Conservation (phyloP, 2,113 vertebrate genomes). For the Pandion haliaetus region DNA sequence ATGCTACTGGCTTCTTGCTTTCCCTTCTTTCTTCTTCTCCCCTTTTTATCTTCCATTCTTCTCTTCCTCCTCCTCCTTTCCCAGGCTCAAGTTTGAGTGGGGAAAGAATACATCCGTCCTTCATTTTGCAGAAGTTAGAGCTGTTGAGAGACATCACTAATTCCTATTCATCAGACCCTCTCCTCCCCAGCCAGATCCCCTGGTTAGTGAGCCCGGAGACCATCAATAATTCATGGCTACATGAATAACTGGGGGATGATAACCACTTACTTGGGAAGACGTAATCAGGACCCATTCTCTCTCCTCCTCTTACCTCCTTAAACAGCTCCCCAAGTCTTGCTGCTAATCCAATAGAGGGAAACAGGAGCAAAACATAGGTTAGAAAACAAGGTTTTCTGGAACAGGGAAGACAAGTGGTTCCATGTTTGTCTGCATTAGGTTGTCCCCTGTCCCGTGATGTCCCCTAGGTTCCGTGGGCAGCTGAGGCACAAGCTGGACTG, state of each 20-base stretch:
- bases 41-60: slow-evolving; percentile 39
- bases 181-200: slow-evolving; percentile 72
- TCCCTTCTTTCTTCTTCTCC: slow-evolving; percentile 36
- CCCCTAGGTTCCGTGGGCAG: neutral
- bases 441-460: neutral
- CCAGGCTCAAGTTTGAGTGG: neutral
- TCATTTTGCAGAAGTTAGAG: slow-evolving; percentile 69
- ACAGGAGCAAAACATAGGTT: neutral
- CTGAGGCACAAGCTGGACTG: neutral
- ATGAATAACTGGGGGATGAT: slow-evolving; percentile 72
- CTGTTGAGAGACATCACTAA: slow-evolving; percentile 70
- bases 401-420: neutral
- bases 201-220: slow-evolving; percentile 79
- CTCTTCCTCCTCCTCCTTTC: neutral
- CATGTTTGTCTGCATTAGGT: neutral
- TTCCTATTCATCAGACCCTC: slow-evolving; percentile 76
- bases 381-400: neutral
- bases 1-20: neutral
- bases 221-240: slow-evolving; percentile 87
- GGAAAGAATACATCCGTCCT: slow-evolving; percentile 25
- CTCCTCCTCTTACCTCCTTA: neutral
- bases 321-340: neutral
- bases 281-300: slow-evolving; percentile 73
- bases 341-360: neutral
- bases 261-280: slow-evolving; percentile 73